Evolutionary conservation across 2,888 invertebrate genomes (phyloP), one percentile per base, ranked within the genome.

Genomic region (Autographa gamma): DNA sequence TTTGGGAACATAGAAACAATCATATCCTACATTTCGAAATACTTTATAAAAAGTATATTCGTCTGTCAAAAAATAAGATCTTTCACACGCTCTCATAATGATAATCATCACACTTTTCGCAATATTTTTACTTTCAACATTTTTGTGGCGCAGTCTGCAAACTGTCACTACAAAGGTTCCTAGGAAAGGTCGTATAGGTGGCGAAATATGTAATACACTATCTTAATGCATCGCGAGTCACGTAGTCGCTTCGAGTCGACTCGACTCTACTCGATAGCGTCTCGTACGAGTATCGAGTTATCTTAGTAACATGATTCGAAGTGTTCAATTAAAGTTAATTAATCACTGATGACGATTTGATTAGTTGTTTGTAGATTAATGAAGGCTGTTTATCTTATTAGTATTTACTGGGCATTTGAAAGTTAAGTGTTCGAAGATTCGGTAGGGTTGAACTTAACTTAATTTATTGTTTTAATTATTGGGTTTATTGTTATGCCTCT

Each of bases 191-290:
- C 85, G 85, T 85, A 89, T 85, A 90, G 89, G 90, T 91, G 91
- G 89, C 88, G 89, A 92, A 92, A 92, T 91, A 92, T 91, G 89
- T 91, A 89, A 89, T 88, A 85, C 81, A 83, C 83, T 92, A 92
- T 92, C 92, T 92, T 89, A 92, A 92, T 91, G 91, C 89, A 91
- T 92, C 90, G 81, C 77, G 66, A 90, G 90, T 92, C 92, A 92
- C 91, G 92, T 90, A 86, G 85, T 83, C 73, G 81, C 64, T 75
- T 78, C 82, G 76, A 84, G 68, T 82, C 82, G 84, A 84, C 67
- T 82, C 82, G 84, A 81, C 83, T 85, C 85, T 84, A 86, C 48
- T 76, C 72, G 83, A 83, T 83, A 83, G 74, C 75, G 75, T 69
- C 73, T 73, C 74, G 61, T 38, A 69, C 77, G 63, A 77, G 72